Evolutionary conservation across 2,113 vertebrate species (phyloP).

Genomic region (Diphyllodes magnificus): DNA sequence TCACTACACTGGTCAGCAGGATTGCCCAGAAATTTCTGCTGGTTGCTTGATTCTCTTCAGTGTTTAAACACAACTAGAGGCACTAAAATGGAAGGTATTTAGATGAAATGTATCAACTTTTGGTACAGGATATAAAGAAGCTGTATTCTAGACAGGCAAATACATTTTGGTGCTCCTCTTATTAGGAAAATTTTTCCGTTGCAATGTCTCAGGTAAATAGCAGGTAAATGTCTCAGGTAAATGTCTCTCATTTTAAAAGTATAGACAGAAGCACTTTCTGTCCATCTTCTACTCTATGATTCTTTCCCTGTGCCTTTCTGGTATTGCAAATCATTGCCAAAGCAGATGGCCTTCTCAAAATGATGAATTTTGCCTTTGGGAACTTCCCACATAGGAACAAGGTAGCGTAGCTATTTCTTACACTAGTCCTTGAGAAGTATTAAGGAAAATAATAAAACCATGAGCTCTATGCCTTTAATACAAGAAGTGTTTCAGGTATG

Average conservation of each 20-base stretch:
- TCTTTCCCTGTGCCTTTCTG: background rate
- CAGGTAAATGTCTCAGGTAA: background rate
- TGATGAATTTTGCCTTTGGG: background rate
- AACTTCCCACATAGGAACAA: background rate
- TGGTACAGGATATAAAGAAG: background rate
- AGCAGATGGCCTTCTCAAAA: background rate
- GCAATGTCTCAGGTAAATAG: background rate
- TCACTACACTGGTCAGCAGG: background rate
- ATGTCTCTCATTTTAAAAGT: background rate
- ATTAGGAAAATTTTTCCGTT: background rate
- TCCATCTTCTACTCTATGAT: background rate
- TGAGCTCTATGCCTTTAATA: background rate
- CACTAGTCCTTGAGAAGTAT: background rate
- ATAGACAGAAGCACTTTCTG: background rate
- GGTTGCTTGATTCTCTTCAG: background rate
- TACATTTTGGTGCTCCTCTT: background rate
- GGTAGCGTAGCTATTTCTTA: background rate
- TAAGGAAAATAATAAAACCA: background rate
- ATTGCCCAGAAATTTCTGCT: background rate
- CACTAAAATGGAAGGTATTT: background rate
- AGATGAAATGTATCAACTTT: background rate
- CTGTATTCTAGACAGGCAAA: background rate
- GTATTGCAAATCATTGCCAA: background rate
- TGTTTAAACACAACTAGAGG: background rate
- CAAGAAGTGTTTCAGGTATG: background rate